Conservation (phyloP, 2,888 invertebrate species). For the Drosophila anomalipes region DNA sequence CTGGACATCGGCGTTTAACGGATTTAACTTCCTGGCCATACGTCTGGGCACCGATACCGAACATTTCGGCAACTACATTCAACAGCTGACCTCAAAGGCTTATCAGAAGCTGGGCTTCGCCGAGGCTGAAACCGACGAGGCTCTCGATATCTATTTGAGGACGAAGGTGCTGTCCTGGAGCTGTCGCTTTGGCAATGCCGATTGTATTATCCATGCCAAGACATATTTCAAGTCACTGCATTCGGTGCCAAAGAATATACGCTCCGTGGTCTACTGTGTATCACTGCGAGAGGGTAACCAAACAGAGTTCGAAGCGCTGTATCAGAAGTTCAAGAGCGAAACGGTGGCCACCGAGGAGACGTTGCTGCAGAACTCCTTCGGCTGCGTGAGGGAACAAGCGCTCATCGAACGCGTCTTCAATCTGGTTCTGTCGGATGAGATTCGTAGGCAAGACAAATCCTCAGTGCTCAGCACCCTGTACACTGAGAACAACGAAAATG, state of each 20-base stretch:
- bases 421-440: slow-evolving; percentile 85
- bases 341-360: slow-evolving; percentile 90
- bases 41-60: slow-evolving; percentile 75
- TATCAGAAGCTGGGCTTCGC: slow-evolving; percentile 86
- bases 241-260: slow-evolving; percentile 87
- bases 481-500: slow-evolving; percentile 86
- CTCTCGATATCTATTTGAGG: slow-evolving; percentile 87
- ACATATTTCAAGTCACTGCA: slow-evolving; percentile 82
- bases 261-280: slow-evolving; percentile 91
- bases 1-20: slow-evolving; percentile 89
- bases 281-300: slow-evolving; percentile 88
- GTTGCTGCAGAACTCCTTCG: slow-evolving; percentile 88
- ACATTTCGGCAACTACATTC: slow-evolving; percentile 84
- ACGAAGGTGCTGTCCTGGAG: slow-evolving; percentile 88
- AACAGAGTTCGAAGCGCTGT: slow-evolving; percentile 89
- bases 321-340: slow-evolving; percentile 87
- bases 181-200: slow-evolving; percentile 88
- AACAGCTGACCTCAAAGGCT: slow-evolving; percentile 85
- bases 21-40: slow-evolving; percentile 83
- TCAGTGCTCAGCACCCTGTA: slow-evolving; percentile 86
- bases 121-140: slow-evolving; percentile 85
- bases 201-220: slow-evolving; percentile 87
- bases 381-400: slow-evolving; percentile 87
- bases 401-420: slow-evolving; percentile 86
- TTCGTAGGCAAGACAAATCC: slow-evolving; percentile 83